Evolutionary conservation across 2,113 vertebrate species (phyloP), one percentile per base, ranked within the genome.

Genomic region (Polyodon spathula): DNA sequence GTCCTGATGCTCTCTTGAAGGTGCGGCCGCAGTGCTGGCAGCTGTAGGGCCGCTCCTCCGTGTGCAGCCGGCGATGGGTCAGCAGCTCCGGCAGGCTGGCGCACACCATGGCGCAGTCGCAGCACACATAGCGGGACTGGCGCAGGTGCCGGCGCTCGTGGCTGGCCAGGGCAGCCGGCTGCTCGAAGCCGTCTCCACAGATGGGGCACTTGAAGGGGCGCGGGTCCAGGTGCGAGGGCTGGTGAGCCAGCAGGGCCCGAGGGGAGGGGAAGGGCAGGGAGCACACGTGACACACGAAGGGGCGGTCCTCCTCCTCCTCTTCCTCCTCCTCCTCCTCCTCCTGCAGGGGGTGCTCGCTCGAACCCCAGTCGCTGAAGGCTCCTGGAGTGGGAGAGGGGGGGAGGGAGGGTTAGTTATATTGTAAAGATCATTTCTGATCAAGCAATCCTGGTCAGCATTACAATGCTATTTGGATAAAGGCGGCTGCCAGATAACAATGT

Each of bases 1-100:
- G 44, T 1, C 59, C 59, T 7, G 59, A 60, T 4, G 59, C 59
- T 9, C 37, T 60, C 37, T 60, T 60, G 48, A 60, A 60, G 38
- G 59, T 60, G 27, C 51, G 50, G 2, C 59, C 59, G 39, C 46
- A 60, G 12, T 46, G 43, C 44, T 60, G 44, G 48, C 59, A 60
- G 10, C 4, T 16, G 59, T 60, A 60, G 37, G 59, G 59, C 37
- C 59, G 27, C 38, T 60, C 59, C n/a, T 39, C 27, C 6, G 59
- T 60, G 38, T 60, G 59, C 17, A 60, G 59, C 8, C 48, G 48
- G 5, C 50, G 59, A 37, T 61, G 59, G 5, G 8, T 48, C 59
- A 16, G 48, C 59, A 61, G 50, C 7, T 9, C 59, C 48, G 39
- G 37, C 59, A 7, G 50, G 50, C 50, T 61, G 12, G 1, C 37